Conservation (phyloP, 2,113 vertebrate species). For the Salvelinus alpinus region DNA sequence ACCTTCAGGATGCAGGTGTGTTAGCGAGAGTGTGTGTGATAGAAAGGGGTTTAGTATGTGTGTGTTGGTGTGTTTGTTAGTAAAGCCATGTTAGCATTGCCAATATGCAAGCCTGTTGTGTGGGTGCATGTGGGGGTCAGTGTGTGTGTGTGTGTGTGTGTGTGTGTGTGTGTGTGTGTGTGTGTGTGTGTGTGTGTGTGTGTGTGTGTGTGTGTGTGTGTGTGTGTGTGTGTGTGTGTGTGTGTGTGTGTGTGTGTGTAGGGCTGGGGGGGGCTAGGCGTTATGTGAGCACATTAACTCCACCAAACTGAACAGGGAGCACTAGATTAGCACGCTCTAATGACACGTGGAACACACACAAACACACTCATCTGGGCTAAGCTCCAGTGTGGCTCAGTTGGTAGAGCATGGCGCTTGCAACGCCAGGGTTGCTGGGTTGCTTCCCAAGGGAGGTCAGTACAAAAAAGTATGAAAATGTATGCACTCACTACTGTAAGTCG, state of each 20-base stretch:
- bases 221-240: not conserved
- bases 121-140: not conserved
- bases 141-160: not conserved
- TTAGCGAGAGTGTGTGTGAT: not conserved
- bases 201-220: not conserved
- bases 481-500: too few species aligned
- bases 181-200: conserved; percentile 4
- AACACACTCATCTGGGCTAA: conserved; percentile 18
- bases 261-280: not conserved
- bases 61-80: not conserved
- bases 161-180: conserved; percentile 8
- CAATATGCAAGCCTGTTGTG: conserved; percentile 9
- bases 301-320: conserved; percentile 7
- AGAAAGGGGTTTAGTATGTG: not conserved
- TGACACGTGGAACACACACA: conserved; percentile 1
- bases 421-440: too few species aligned
- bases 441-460: too few species aligned
- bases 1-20: not conserved
- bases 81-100: not conserved
- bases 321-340: not conserved
- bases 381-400: too few species aligned
- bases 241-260: conserved; percentile 5
- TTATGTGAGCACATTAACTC: conserved; percentile 9
- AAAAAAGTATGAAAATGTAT: too few species aligned
- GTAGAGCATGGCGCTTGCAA: too few species aligned